phyloP scores from a whole-genome alignment of 2,797 vertebrate genomes.

The Masticophis lateralis region DNA sequence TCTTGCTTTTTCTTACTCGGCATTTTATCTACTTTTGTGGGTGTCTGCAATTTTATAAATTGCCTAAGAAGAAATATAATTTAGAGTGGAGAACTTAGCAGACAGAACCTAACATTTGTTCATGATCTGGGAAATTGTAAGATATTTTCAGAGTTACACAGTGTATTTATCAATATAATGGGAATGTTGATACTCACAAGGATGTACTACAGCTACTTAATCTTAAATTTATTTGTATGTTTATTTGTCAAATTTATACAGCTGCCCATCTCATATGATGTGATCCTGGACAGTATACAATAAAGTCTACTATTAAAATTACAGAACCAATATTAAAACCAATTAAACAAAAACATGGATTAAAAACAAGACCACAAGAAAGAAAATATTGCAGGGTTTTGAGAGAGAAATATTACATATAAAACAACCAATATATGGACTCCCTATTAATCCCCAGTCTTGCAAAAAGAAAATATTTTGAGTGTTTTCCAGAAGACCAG shows the following conservation, averaged over 20 bases:
- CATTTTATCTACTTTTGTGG: slow-evolving; percentile 24
- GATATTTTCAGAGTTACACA: slow-evolving; percentile 28
- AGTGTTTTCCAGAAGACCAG: background rate
- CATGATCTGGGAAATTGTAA: background rate
- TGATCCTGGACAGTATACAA: background rate
- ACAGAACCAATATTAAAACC: background rate
- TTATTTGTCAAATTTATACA: background rate
- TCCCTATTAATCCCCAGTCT: background rate
- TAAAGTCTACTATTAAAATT: background rate
- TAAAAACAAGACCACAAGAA: background rate
- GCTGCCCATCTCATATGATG: background rate
- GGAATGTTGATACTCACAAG: background rate
- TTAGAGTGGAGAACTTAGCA: slow-evolving; percentile 20
- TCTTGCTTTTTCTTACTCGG: slow-evolving; percentile 16
- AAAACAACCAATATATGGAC: background rate
- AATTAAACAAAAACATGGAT: background rate
- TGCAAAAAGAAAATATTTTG: background rate
- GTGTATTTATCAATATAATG: slow-evolving; percentile 13
- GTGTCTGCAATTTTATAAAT: slow-evolving; percentile 48
- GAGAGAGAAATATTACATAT: background rate
- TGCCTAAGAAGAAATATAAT: slow-evolving; percentile 51
- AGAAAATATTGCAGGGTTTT: background rate
- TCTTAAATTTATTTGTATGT: background rate
- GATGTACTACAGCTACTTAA: background rate
- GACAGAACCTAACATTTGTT: background rate